Evolutionary conservation across 2,888 invertebrate genomes (phyloP), one percentile per base, ranked within the genome.

Genomic region (Aphelenchoides bicaudatus): DNA sequence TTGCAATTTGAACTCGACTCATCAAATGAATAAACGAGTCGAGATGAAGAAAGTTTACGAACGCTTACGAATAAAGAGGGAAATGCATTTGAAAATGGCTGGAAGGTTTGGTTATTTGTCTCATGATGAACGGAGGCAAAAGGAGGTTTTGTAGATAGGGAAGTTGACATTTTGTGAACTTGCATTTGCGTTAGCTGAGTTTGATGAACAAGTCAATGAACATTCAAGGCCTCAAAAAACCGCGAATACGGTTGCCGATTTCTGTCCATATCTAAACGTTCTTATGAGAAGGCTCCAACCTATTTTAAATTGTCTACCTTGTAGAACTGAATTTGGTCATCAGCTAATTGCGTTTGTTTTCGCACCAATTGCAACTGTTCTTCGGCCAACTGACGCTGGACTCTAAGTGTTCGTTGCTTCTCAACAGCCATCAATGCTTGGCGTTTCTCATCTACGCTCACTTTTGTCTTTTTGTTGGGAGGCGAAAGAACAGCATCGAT

Each of bases 201-300:
- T n/a, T n/a, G n/a, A n/a, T n/a, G n/a, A n/a, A n/a, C n/a, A n/a
- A n/a, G n/a, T 16, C 2, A 37, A 37, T 16, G n/a, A 16, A 1
- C 37, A 16, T 21, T 49, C 21, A 51, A 21, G 37, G 19, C 38
- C 52, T 37, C 25, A 51, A 38, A 28, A 51, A 51, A 21, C 52
- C 52, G 5, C 52, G 52, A 30, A 51, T 16, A 13, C 34, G 37
- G 21, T 51, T 51, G 16, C 52, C 52, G 38, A 51, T 51, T 13
- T 51, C 52, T 39, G 52, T 51, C 52, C 52, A 51, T 1, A 38
- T 30, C 52, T 51, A 23, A 51, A 51, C 16, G 25, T n/a, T n/a
- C n/a, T n/a, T n/a, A n/a, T 6, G n/a, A 6, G 23, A 43, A 43
- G 6, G 23, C 8, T 8, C n/a, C 21, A 43, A 43, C n/a, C 8